Evolutionary conservation across 2,113 vertebrate genomes (phyloP).

Genomic region (Eublepharis macularius): DNA sequence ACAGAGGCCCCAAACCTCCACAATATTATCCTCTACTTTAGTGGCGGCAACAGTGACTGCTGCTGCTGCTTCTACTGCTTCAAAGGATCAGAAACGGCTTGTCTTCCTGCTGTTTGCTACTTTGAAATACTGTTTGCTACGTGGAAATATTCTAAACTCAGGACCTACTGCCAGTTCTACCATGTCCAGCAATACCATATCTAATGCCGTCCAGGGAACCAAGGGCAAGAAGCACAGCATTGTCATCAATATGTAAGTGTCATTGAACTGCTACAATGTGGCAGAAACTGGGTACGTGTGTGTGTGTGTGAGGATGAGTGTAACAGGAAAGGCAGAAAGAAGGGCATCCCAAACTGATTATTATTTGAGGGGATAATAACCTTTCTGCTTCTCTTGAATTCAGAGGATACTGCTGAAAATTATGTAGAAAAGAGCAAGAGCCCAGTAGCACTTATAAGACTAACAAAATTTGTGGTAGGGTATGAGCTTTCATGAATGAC

Average conservation of each 20-base stretch:
- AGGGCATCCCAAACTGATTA: neutral
- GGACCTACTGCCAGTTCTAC: neutral
- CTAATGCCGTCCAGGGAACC: neutral
- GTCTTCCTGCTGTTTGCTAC: neutral
- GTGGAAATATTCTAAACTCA: neutral
- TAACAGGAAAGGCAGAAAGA: neutral
- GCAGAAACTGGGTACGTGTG: neutral
- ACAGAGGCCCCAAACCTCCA: neutral
- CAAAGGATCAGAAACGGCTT: neutral
- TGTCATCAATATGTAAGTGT: neutral
- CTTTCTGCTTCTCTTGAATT: neutral
- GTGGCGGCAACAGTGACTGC: constrained; percentile 7
- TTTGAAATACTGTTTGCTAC: neutral
- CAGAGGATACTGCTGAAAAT: neutral
- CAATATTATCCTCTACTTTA: neutral
- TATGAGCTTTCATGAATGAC: too few relatives aligned
- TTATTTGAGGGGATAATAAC: neutral
- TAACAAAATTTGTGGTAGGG: too few relatives aligned
- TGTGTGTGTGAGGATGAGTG: too few relatives aligned
- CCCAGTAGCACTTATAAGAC: too few relatives aligned
- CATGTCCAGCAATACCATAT: neutral
- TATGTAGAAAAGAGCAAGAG: too few relatives aligned
- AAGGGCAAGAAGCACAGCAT: neutral
- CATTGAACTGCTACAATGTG: neutral
- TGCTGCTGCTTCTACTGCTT: neutral